Conservation (phyloP, 2,113 vertebrate genomes). For the Rynchops niger region DNA sequence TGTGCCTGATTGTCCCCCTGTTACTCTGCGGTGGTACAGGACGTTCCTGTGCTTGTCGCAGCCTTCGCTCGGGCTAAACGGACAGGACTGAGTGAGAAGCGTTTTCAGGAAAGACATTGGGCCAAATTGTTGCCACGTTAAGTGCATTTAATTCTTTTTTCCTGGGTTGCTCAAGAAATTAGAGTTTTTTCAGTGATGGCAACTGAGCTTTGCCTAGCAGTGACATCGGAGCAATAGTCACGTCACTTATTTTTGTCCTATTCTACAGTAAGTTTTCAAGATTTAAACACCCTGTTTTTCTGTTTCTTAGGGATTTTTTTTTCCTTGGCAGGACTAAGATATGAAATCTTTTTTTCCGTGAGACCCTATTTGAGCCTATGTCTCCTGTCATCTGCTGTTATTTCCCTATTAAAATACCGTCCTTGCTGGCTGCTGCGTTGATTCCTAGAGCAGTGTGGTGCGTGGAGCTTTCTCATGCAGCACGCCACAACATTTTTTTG, state of each 20-base stretch:
- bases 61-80: not conserved
- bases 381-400: not conserved
- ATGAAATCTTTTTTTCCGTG: not conserved
- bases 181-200: not conserved
- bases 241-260: not conserved
- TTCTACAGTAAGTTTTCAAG: not conserved
- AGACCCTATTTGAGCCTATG: not conserved
- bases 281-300: not conserved
- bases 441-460: not conserved
- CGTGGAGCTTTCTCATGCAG: not conserved
- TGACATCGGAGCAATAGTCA: not conserved
- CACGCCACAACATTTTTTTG: not conserved
- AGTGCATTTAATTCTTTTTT: not conserved
- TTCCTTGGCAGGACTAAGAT: not conserved
- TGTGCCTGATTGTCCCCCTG: not conserved
- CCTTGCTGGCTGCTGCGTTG: not conserved
- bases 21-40: not conserved
- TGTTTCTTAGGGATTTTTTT: not conserved
- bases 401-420: not conserved
- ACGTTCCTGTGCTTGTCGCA: not conserved
- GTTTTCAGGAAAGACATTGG: not conserved
- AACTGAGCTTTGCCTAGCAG: not conserved
- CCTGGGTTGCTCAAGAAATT: not conserved
- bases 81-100: not conserved
- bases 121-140: not conserved